Percentiles rank a stretch among this genome's conserved stretches.
Evolutionary conservation across 2,113 vertebrate genomes (phyloP).

Genomic region (Halcyon senegalensis): DNA sequence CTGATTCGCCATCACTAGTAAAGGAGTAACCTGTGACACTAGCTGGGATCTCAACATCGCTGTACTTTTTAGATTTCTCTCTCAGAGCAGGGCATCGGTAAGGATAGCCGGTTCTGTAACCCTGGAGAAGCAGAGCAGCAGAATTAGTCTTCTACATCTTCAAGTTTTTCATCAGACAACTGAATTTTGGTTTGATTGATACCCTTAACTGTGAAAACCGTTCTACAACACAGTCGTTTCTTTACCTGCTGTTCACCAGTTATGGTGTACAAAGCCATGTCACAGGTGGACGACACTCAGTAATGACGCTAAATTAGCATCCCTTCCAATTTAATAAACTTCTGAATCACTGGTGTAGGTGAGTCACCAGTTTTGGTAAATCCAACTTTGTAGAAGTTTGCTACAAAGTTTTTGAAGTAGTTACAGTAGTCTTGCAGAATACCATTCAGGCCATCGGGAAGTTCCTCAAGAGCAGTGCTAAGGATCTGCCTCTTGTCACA

Average conservation of each 20-base stretch:
- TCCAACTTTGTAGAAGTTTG: background rate
- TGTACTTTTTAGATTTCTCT: slow-evolving; percentile 96
- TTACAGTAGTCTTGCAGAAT: background rate
- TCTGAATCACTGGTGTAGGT: background rate
- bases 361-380: background rate
- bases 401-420: background rate
- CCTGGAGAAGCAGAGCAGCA: slow-evolving; percentile 74
- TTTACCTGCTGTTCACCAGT: background rate
- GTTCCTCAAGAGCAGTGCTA: background rate
- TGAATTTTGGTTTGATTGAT: background rate
- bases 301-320: background rate
- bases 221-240: background rate
- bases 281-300: background rate
- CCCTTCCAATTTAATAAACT: background rate
- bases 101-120: slow-evolving; percentile 97
- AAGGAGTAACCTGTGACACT: slow-evolving; percentile 90
- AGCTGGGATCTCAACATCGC: slow-evolving; percentile 90
- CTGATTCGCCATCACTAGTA: slow-evolving; percentile 92
- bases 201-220: background rate
- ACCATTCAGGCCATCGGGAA: background rate
- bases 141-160: background rate
- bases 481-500: background rate
- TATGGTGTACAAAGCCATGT: background rate
- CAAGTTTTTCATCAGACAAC: background rate
- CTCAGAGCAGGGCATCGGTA: slow-evolving; percentile 96